Conservation (phyloP, 2,797 vertebrate genomes). For the Poecilia gillii region DNA sequence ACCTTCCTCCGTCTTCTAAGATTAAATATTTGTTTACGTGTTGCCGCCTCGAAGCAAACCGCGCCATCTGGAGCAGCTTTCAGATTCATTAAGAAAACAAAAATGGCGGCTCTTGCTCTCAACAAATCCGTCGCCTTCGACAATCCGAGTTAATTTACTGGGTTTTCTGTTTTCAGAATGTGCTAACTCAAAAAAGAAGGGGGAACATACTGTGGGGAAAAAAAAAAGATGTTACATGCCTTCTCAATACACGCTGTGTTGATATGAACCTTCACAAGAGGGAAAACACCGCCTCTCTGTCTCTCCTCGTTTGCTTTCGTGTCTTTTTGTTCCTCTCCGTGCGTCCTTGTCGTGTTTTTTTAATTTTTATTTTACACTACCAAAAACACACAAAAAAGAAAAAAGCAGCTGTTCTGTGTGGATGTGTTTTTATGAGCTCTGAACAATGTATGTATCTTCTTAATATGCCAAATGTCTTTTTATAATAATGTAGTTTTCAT, state of each 20-base stretch:
- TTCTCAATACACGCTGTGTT: conserved; percentile 51
- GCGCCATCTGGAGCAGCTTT: conserved; percentile 38
- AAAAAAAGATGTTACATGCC: conserved; percentile 68
- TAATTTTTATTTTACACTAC: conserved; percentile 73
- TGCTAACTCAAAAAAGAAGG: conserved; percentile 25
- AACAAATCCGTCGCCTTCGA: conserved; percentile 71
- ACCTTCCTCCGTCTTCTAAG: background rate
- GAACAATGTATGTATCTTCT: conserved; percentile 90
- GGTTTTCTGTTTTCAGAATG: conserved; percentile 14
- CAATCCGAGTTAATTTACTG: conserved; percentile 80
- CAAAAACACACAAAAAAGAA: conserved; percentile 42
- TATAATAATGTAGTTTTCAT: conserved; percentile 87
- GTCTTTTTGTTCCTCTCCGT: conserved; percentile 36
- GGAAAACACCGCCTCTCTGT: conserved; percentile 28
- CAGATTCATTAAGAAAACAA: conserved; percentile 43
- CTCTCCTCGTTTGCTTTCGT: conserved; percentile 6
- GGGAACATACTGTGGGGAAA: conserved; percentile 21
- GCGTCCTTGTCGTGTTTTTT: conserved; percentile 52
- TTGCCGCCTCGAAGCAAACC: conserved; percentile 28
- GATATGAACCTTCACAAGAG: conserved; percentile 49
- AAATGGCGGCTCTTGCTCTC: conserved; percentile 49
- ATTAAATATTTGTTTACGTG: conserved; percentile 53
- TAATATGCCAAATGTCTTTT: conserved; percentile 90
- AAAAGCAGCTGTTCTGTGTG: conserved; percentile 86
- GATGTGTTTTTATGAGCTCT: conserved; percentile 82